Evolutionary conservation across 2,888 invertebrate species (phyloP), one percentile per base, ranked within the genome.

Genomic region (Yponomeuta malinellus): DNA sequence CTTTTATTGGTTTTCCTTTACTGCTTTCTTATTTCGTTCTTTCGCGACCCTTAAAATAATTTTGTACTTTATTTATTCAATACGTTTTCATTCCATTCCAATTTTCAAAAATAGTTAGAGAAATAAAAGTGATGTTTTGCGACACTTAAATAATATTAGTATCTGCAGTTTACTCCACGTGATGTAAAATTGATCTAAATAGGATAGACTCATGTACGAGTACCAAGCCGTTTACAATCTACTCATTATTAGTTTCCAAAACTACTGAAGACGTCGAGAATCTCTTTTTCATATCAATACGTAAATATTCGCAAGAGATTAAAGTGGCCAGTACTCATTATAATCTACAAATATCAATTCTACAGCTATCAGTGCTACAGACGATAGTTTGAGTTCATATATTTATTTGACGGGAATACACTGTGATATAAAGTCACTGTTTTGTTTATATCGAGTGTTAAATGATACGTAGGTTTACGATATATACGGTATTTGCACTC

Each of bases 1-100:
- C 80, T 86, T 88, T 87, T 87, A 88, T 87, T 83, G 81, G 79
- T 83, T 83, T 85, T 80, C 78, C 79, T 83, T 86, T 81, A 84
- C 80, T 79, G 79, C 81, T 83, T 79, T 80, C 78, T 82, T 79
- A 79, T 82, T 69, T 69, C 71, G 71, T 69, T 82, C 77, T 78
- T 79, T 81, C 79, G 75, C 77, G 72, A 72, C 63, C 73, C 74
- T 78, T 76, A 77, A 79, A 81, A 80, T 81, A 73, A 73, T 72
- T 72, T 68, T 66, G 69, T 68, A 71, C 70, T 73, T 68, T 71
- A 69, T 70, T 70, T 71, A 70, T 67, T 70, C 66, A 67, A 67
- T 67, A 67, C 67, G 43, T 37, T 37, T n/a, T 67, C 64, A 64
- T 59, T 59, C 3, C 5, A 15, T 15, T 15, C 33, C 3, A 65